Evolutionary conservation across 2,888 invertebrate genomes (phyloP), one percentile per base, ranked within the genome.

Genomic region (Metallyticus violacea): DNA sequence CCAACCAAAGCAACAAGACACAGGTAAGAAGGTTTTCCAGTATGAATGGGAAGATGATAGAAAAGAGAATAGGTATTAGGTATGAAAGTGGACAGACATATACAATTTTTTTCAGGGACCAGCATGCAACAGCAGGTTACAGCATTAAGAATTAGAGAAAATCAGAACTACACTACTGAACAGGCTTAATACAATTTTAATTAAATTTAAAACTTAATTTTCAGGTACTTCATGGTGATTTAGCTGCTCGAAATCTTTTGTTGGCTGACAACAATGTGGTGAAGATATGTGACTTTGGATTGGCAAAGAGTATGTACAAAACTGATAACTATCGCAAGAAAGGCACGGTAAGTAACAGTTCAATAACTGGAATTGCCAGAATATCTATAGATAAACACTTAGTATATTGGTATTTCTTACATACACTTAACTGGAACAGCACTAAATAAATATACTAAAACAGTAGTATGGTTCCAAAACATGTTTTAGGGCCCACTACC

Each of bases 271-370:
- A 97, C 89, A 97, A 98, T 90, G 93, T 99, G 3, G 98, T 99
- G 0, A 99, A 99, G 92, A 99, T 99, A 89, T 98, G 98, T 91
- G 99, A 99, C 92, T 99, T 99, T 92, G 99, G 99, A 9, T 93
- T 99, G 86, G 98, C 99, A 0, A 96, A 97, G 90, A 97, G 97
- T 89, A 97, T 98, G 94, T 93, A 93, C 90, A 97, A 97, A 90
- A 96, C 95, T 88, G 96, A 97, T 86, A 97, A 97, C 92, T 99
- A 99, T 90, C 95, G 96, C 90, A 98, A 98, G 91, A 96, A 97
- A 90, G 96, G 96, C 90, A 95, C 97, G 90, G 96, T 95, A 92
- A 93, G 94, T 92, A 77, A 76, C 15, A 62, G 2, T 15, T 62
- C 40, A 15, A 0, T 62, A 3, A 2, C 7, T 28, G 26, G 5